These are phyloP conservation scores for Amblyornis subalaris DNA, from an alignment of 2,113 vertebrate species.

Conservation along the genomic window DNA sequence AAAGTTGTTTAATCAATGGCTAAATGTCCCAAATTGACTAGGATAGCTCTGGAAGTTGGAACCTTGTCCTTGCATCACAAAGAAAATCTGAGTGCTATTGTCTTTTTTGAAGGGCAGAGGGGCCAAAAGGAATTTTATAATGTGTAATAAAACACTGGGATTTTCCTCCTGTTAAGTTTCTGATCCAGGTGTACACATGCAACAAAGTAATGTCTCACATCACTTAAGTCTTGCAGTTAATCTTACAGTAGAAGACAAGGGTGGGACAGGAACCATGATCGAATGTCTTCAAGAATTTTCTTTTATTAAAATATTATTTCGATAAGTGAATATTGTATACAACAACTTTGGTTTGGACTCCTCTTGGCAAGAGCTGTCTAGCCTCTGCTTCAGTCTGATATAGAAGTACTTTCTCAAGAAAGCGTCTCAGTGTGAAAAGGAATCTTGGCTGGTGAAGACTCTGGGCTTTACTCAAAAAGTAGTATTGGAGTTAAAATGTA, in stretches of 20 bases:
- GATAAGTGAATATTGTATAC: neutral
- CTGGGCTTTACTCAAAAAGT: neutral
- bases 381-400: neutral
- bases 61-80: neutral
- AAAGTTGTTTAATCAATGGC: neutral
- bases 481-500: neutral
- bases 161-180: neutral
- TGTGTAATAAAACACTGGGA: neutral
- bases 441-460: neutral
- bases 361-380: neutral
- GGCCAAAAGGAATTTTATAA: neutral
- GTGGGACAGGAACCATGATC: neutral
- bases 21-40: neutral
- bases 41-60: neutral
- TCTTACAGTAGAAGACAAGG: neutral
- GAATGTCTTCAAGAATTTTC: neutral
- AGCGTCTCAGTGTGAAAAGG: neutral
- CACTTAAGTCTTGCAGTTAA: neutral
- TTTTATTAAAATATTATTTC: neutral
- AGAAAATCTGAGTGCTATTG: neutral
- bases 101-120: neutral
- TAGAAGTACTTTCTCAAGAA: neutral
- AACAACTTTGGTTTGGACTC: neutral
- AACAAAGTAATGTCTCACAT: neutral
- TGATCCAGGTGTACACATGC: neutral